Conservation (phyloP, 1,140 invertebrate species). For the Drosophila nebulosa region DNA sequence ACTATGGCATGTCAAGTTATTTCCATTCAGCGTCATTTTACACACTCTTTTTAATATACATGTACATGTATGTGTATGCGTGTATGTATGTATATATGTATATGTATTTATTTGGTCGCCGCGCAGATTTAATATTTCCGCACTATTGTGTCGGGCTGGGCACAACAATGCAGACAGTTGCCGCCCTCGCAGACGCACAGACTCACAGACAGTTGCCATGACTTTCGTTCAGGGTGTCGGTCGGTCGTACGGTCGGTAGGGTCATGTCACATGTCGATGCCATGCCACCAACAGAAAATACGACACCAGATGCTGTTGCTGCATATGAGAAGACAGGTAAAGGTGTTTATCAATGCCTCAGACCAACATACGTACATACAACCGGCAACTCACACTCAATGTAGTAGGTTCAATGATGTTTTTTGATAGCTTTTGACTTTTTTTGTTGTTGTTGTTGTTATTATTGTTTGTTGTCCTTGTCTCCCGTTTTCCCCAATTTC, state of each 20-base stretch:
- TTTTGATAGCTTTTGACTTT: constrained; percentile 72
- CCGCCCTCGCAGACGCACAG: background rate
- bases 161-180: background rate
- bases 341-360: constrained; percentile 5
- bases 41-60: background rate
- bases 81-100: background rate
- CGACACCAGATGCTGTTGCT: background rate
- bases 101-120: constrained; percentile 2
- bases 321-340: constrained; percentile 11
- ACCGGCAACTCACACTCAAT: background rate
- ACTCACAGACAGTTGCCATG: constrained; percentile 30
- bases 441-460: constrained; percentile 47
- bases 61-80: background rate
- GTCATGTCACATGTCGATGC: constrained; percentile 44
- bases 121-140: constrained; percentile 58
- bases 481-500: constrained; percentile 18
- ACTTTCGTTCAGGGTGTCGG: constrained; percentile 5
- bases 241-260: background rate
- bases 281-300: constrained; percentile 14
- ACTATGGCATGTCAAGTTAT: too few relatives aligned
- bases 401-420: constrained; percentile 40
- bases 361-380: background rate
- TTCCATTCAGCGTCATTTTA: too few relatives aligned
- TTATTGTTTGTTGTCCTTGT: constrained; percentile 38
- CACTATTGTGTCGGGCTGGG: constrained; percentile 34